Percentiles rank a stretch among this genome's conserved stretches.
These are phyloP conservation scores for Megathymus violae DNA, from an alignment of 1,140 invertebrate genomes.

Conservation along the genomic window DNA sequence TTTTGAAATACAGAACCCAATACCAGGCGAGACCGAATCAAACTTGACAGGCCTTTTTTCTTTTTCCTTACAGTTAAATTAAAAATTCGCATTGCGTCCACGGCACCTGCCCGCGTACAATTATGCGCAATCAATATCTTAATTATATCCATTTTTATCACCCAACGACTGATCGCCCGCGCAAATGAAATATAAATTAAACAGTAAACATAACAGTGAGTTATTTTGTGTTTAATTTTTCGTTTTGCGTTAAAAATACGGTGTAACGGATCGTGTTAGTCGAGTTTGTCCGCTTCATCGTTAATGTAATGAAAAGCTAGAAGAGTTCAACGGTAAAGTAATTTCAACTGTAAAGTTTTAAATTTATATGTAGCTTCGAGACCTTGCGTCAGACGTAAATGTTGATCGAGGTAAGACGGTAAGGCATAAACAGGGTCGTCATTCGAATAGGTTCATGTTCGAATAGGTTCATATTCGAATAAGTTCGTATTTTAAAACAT, in stretches of 20 bases:
- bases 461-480: too few relatives aligned
- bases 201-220: slow-evolving; percentile 13
- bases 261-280: not conserved
- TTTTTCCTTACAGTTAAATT: slow-evolving; percentile 28
- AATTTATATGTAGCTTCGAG: too few relatives aligned
- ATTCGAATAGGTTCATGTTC: too few relatives aligned
- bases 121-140: slow-evolving; percentile 56
- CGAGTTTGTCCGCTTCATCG: not conserved
- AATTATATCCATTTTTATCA: slow-evolving; percentile 59
- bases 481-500: too few relatives aligned
- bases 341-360: too few relatives aligned
- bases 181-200: slow-evolving; percentile 22
- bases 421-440: too few relatives aligned
- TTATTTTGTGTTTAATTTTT: slow-evolving; percentile 11
- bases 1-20: not conserved
- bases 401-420: too few relatives aligned
- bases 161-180: slow-evolving; percentile 23
- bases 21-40: not conserved
- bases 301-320: not conserved
- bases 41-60: not conserved
- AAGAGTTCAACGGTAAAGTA: too few relatives aligned
- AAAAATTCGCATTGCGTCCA: slow-evolving; percentile 38
- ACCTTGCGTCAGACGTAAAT: too few relatives aligned
- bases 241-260: not conserved
- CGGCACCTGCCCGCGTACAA: slow-evolving; percentile 33